Base-by-base conservation (phyloP, 2,797 vertebrate genomes). In the Spatula versicolor region DNA sequence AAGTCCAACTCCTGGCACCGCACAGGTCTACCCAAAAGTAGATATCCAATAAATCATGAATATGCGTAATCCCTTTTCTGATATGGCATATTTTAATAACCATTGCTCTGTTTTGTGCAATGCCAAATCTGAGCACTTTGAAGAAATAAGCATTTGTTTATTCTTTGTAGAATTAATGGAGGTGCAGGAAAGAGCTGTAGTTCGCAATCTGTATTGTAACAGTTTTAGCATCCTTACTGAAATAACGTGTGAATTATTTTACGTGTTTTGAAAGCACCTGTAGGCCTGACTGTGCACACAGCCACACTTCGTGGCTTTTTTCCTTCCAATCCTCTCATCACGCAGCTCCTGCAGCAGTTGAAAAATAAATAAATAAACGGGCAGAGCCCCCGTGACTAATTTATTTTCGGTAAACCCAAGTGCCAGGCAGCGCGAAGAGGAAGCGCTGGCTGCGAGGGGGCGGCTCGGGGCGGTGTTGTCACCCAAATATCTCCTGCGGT, bases 401-500 rank as follows among this genome's bases (percentile, higher is more conserved):
- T 93, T 92, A 94, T 94, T 97, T 94, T 88, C 35, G 83, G 87
- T 55, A 66, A 71, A 68, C 58, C 39, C 77, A 1, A 52, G 83
- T 7, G 69, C 15, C 85, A 83, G 46, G 80, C 50, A 83, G 92
- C 25, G 64, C 0, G 75, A 90, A 69, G 77, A 95, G 93, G 92
- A 94, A 96, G 79, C 7, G 3, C 69, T 81, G 16, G 48, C 3
- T 28, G 76, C 82, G 78, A 14, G 2, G 58, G 83, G 46, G 90
- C 79, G 91, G 84, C 91, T 93, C 71, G 52, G 69, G 72, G 80
- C 5, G 2, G 80, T 33, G 7, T 59, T 86, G 96, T 96, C 94
- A 93, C 91, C 86, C 94, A 83, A 43, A 43, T 78, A 74, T 74
- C 62, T 94, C 48, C 43, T 23, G 75, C 11, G 95, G 90, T 98